Conservation (phyloP, 2,888 invertebrate species). For the Caenorhabditis sinica region DNA sequence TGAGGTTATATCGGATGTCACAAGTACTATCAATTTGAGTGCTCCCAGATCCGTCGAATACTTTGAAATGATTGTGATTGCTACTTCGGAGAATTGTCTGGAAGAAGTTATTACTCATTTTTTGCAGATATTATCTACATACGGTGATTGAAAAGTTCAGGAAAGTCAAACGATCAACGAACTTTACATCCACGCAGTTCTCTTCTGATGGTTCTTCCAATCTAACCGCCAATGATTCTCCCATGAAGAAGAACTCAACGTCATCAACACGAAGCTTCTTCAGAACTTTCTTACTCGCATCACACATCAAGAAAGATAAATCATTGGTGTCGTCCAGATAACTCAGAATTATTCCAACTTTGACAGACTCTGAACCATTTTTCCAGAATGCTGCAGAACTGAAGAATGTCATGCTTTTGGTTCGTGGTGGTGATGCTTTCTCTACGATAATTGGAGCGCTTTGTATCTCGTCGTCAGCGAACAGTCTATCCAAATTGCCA, state of each 20-base stretch:
- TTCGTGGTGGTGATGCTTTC: background rate
- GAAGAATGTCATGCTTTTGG: conserved; percentile 11
- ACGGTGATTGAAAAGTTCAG: background rate
- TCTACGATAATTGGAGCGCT: background rate
- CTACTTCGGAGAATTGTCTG: conserved; percentile 5
- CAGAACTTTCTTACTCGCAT: background rate
- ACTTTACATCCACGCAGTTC: conserved; percentile 5
- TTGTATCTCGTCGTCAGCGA: conserved; percentile 26
- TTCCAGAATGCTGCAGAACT: conserved; percentile 12
- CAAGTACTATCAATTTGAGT: background rate
- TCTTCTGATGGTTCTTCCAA: background rate
- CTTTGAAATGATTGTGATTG: background rate
- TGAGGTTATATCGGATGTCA: conserved; percentile 26
- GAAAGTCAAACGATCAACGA: conserved; percentile 9
- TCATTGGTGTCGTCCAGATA: background rate
- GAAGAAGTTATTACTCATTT: background rate
- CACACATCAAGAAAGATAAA: conserved; percentile 9
- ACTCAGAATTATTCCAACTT: conserved; percentile 7
- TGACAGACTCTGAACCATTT: background rate
- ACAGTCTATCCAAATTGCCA: conserved; percentile 34
- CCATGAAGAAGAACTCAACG: background rate
- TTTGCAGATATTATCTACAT: background rate
- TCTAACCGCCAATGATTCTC: background rate
- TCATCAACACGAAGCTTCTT: conserved; percentile 4
- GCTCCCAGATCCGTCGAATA: conserved; percentile 11